Conservation (phyloP, 2,888 invertebrate species). For the Coleophora flavipennella region DNA sequence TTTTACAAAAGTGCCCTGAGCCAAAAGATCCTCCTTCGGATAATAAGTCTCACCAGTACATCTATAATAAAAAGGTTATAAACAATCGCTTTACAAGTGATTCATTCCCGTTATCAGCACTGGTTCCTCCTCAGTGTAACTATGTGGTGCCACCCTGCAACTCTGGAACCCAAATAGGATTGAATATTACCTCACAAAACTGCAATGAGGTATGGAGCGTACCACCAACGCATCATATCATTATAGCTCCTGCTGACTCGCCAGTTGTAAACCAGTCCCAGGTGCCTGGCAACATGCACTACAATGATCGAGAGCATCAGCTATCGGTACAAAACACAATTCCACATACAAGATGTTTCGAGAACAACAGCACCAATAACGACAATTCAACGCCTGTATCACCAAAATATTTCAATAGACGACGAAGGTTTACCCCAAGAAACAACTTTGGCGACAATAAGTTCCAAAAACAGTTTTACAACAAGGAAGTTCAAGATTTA, state of each 20-base stretch:
- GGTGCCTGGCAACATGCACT: conserved; percentile 10
- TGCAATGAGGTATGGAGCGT: conserved; percentile 25
- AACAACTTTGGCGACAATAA: not conserved
- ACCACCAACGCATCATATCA: conserved; percentile 16
- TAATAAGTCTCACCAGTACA: conserved; percentile 1
- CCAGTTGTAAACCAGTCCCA: conserved; percentile 15
- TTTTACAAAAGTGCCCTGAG: conserved; percentile 31
- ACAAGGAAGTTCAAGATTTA: too few relatives aligned
- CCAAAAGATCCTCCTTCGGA: conserved; percentile 34
- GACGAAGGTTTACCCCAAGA: not conserved
- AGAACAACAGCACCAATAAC: not conserved
- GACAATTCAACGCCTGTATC: conserved; percentile 24
- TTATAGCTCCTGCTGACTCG: conserved; percentile 11
- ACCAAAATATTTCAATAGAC: conserved; percentile 6
- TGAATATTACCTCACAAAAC: not conserved
- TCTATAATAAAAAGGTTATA: conserved; percentile 25
- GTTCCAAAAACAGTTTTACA: too few relatives aligned
- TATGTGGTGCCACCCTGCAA: not conserved
- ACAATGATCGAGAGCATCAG: conserved; percentile 8
- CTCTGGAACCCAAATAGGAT: not conserved
- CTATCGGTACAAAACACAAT: conserved; percentile 12
- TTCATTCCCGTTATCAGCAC: conserved; percentile 5
- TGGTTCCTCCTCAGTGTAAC: conserved; percentile 7
- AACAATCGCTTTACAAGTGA: conserved; percentile 25
- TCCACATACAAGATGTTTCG: conserved; percentile 12